Base-by-base conservation (phyloP, 1,140 invertebrate species). In the Eubasilissa regina region DNA sequence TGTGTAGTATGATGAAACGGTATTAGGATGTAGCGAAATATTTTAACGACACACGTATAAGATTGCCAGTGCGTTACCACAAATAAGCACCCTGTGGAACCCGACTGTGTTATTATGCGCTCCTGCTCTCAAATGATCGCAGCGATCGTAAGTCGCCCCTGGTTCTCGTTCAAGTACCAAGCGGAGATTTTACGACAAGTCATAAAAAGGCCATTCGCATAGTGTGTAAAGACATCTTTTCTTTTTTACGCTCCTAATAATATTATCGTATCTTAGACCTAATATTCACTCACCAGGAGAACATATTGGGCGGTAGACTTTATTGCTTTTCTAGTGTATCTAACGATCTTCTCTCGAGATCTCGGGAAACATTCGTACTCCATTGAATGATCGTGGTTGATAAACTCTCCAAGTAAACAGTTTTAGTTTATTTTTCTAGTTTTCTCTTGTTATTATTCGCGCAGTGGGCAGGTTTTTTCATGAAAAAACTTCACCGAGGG, bases 151-250 rank as follows among this genome's bases (percentile, higher is more conserved):
- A 79, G 77, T 75, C 77, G 77, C 58, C 43, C 62, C 58, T 62
- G 45, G 75, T 76, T 64, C 75, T 53, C 75, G 43, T 60, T 76
- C 66, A 77, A 79, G 80, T 77, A 77, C 78, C 78, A 47, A 77
- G 81, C 81, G 81, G 78, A 80, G 81, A 82, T 82, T 82, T 82
- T 82, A 82, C 81, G 78, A 80, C 56, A 21, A 60, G 78, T 68
- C 78, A 77, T 82, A 82, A 82, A 82, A 82, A 78, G 72, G 51
- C 81, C 81, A 75, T 82, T 82, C 81, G 81, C 78, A 80, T 75
- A 80, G 81, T 80, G 81, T 82, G 81, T 82, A 78, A 82, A 82
- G 81, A 80, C 81, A 76, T 82, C 78, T 80, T 75, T 81, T 68
- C 75, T 81, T 78, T 79, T 79, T 79, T 79, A 76, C 64, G 73